Base-by-base conservation (phyloP, 1,140 invertebrate species). In the Phymorhynchus buccinoides region DNA sequence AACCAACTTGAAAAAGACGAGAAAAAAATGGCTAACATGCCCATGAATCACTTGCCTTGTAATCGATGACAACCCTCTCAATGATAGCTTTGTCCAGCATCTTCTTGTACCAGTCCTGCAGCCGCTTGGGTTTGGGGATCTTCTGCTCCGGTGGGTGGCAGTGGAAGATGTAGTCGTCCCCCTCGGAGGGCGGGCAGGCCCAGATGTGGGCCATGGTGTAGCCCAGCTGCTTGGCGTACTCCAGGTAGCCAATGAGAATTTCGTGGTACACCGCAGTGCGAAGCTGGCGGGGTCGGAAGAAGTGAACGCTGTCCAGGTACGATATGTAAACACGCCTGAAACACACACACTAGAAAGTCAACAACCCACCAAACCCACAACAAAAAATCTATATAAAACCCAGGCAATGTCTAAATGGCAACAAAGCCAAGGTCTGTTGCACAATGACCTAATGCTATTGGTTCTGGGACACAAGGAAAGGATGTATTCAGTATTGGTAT, bases 31-130 rank as follows among this genome's bases (percentile, higher is more conserved):
- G n/a, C n/a, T n/a, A n/a, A n/a, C n/a, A n/a, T n/a, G n/a, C n/a
- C n/a, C n/a, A n/a, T n/a, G 0, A 62, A 52, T 52, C 0, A 62
- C 88, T 62, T 86, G 92, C 96, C 94, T 99, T 99, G 91, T 99
- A 99, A 94, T 99, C 99, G 89, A 99, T 95, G 86, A 99, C 98
- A 92, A 99, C 99, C 89, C 98, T 95, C 92, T 99, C 99, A 92
- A 98, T 97, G 88, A 99, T 99, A 89, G 98, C 99, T 93, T 99
- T 99, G 92, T 99, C 99, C 80, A 99, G 95, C 99, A 99, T 99
- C 94, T 99, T 99, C 94, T 99, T 99, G 94, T 99, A 99, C 99
- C 99, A 99, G 91, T 99, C 99, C 88, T 99, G 98, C 88, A 99
- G 94, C 93, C 98, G 95, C 94, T 99, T 99, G 73, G 99, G 99